phyloP scores from a whole-genome alignment of 2,797 vertebrate species.

The Moxostoma hubbsi region DNA sequence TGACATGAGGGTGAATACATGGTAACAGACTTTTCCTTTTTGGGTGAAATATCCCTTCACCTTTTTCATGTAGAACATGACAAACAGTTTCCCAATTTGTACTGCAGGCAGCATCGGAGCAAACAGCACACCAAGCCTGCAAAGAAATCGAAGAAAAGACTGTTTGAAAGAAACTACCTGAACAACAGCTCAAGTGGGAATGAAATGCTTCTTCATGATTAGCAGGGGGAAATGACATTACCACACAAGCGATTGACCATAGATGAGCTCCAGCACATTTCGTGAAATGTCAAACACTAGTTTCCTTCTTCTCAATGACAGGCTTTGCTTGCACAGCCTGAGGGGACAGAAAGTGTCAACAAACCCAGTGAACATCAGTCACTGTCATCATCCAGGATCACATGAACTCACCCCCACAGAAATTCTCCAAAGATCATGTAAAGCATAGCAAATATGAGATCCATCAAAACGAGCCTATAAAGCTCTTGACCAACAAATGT shows the following conservation, averaged over 20 bases:
- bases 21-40: background rate
- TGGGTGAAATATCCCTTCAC: constrained; percentile 60
- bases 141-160: background rate
- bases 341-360: background rate
- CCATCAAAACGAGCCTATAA: constrained; percentile 86
- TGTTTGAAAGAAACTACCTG: background rate
- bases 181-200: background rate
- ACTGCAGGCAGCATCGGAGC: constrained; percentile 82
- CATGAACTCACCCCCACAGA: constrained; percentile 81
- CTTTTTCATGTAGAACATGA: constrained; percentile 90
- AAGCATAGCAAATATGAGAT: constrained; percentile 82
- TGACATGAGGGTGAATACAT: no score
- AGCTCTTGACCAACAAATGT: constrained; percentile 88
- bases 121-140: constrained; percentile 86
- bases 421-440: constrained; percentile 82
- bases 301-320: constrained; percentile 66
- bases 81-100: constrained; percentile 83
- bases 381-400: constrained; percentile 66
- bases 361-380: constrained; percentile 62
- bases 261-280: constrained; percentile 89
- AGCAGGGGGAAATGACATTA: constrained; percentile 53
- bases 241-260: constrained; percentile 90
- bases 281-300: constrained; percentile 87
- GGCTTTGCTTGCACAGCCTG: background rate
- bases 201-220: background rate